Base-by-base conservation (phyloP, 2,113 vertebrate genomes). In the Notothenia rossii region DNA sequence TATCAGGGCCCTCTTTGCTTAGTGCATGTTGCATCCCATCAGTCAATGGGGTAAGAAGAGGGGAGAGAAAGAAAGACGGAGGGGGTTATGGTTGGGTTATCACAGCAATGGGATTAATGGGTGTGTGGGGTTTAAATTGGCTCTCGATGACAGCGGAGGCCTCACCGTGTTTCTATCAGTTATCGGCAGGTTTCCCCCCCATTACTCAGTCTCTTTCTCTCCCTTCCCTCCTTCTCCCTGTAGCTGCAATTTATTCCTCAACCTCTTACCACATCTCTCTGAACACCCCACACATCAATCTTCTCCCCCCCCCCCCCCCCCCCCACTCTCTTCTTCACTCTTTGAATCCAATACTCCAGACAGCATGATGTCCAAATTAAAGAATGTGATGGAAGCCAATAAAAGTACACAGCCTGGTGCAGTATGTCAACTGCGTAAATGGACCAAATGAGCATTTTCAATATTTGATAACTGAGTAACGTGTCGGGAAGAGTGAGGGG, bases 1-100 rank as follows among this genome's bases (percentile, higher is more conserved):
- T 96, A 95, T 95, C 96, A 86, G 68, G 82, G 62, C 91, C 87
- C 92, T 86, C 91, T 92, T 89, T 89, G 88, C 79, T 93, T 85
- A 89, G 88, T 93, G 87, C 87, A 87, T 93, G 91, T 92, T 90
- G 93, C 75, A 85, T 94, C 94, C 93, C 93, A 96, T 97, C 95
- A 85, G 94, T 96, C 96, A 96, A 78, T 61, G 53, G 88, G 65
- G 84, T 95, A 95, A 71, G 54, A 75, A 45, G 45, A n/a, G 29
- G 61, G 72, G 33, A 75, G 72, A 14, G 43, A 49, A 9, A 2
- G 66, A 5, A 25, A 33, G 58, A 36, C 29, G 64, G 46, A 48
- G 59, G 77, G 76, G 73, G 74, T 45, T 64, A 62, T 29, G 85
- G 77, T 77, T 90, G 56, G 46, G 88, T 88, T 82, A 89, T 81